Conservation (phyloP, 2,797 vertebrate genomes). For the Rhincodon typus region DNA sequence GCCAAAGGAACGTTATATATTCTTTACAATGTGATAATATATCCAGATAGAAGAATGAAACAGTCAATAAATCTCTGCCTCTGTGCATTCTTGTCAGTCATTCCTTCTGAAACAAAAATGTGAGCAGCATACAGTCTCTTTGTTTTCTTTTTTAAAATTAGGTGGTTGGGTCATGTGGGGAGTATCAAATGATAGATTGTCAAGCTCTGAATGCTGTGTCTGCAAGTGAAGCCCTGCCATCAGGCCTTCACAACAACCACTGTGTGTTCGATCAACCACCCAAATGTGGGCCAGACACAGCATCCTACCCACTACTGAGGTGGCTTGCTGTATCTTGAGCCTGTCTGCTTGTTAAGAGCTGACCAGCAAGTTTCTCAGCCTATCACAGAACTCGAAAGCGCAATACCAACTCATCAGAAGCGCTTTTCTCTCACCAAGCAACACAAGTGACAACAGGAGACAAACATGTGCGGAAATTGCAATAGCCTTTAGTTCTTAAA, state of each 20-base stretch:
- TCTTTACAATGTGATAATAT: not conserved
- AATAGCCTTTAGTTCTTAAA: not conserved
- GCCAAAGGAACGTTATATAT: not conserved
- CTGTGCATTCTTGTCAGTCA: not conserved
- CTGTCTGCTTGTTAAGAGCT: too few relatives aligned
- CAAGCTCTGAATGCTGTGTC: too few relatives aligned
- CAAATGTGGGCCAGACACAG: too few relatives aligned
- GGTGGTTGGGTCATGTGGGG: too few relatives aligned
- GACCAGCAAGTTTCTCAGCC: too few relatives aligned
- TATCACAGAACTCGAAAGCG: too few relatives aligned
- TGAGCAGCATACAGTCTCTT: not conserved
- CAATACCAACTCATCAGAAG: too few relatives aligned
- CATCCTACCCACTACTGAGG: too few relatives aligned
- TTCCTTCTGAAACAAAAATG: not conserved
- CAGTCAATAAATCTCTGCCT: not conserved
- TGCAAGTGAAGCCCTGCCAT: not conserved
- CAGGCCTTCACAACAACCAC: not conserved
- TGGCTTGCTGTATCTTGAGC: too few relatives aligned
- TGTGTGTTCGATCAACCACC: not conserved
- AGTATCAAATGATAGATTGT: too few relatives aligned
- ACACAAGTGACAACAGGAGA: not conserved
- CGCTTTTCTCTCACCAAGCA: not conserved
- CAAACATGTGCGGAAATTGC: not conserved
- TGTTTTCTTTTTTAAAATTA: not conserved
- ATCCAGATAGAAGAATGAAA: not conserved